Percentiles rank a stretch among this genome's conserved stretches.
phyloP scores from a whole-genome alignment of 2,113 vertebrate genomes.

The Ia io region DNA sequence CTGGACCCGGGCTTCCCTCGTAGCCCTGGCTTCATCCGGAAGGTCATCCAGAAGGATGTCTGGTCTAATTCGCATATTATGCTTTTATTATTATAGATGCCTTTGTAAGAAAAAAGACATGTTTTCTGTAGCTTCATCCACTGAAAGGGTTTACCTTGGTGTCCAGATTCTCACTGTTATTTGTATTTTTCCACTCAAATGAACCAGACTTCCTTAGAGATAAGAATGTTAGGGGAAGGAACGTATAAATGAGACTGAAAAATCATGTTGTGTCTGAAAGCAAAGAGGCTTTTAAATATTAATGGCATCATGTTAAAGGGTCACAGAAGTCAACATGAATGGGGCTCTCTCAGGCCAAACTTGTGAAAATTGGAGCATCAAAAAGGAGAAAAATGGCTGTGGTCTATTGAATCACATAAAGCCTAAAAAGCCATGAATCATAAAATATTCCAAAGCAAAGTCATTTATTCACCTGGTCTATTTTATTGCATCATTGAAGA shows the following conservation, averaged over 20 bases:
- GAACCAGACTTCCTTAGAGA: not conserved
- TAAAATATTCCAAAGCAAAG: not conserved
- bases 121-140: not conserved
- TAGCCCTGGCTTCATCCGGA: no score
- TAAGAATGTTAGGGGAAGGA: not conserved
- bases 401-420: not conserved
- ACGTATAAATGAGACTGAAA: not conserved
- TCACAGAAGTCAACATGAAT: not conserved
- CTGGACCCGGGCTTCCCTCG: no score
- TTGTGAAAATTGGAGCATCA: not conserved
- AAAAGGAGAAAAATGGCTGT: not conserved
- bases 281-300: conserved; percentile 7
- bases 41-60: no score
- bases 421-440: not conserved
- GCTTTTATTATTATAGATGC: not conserved
- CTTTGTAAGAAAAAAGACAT: not conserved
- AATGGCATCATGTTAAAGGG: not conserved
- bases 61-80: no score
- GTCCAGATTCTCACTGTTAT: not conserved
- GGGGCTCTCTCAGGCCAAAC: not conserved
- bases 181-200: not conserved
- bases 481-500: not conserved
- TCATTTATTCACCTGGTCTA: not conserved
- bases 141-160: not conserved
- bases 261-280: not conserved